Conservation (phyloP, 37 sponge, comb jelly and placozoan genomes). For the Aplysina aerophoba region DNA sequence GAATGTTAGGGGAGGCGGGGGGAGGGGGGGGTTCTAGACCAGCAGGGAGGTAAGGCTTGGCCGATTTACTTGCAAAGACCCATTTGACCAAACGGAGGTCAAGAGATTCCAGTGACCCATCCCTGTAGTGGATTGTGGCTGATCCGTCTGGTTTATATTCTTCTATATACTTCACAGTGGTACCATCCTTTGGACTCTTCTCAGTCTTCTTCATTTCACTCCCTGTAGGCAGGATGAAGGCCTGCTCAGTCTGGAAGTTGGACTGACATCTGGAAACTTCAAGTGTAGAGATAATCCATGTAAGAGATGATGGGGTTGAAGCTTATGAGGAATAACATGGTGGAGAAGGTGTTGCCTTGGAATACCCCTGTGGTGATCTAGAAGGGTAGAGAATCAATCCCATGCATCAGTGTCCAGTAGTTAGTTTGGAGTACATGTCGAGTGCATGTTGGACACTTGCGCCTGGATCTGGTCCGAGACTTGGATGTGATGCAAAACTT, state of each 20-base stretch:
- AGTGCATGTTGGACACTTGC: too few relatives aligned
- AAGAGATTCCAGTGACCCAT: background rate
- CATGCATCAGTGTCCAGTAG: too few relatives aligned
- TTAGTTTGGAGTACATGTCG: too few relatives aligned
- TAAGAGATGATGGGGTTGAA: slow-evolving; percentile 12
- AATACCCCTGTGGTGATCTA: slow-evolving; percentile 4
- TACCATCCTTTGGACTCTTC: slow-evolving; percentile 5
- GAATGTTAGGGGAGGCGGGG: too few relatives aligned
- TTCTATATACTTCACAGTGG: background rate
- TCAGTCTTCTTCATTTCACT: background rate
- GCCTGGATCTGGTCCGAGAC: slow-evolving; percentile 38
- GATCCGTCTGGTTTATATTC: background rate
- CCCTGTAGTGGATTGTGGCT: background rate
- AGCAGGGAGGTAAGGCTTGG: too few relatives aligned
- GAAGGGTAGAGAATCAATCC: too few relatives aligned
- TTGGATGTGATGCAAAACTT: background rate
- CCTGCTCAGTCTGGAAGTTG: background rate
- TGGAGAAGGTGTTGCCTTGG: slow-evolving; percentile 37
- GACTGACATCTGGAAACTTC: background rate
- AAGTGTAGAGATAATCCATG: background rate
- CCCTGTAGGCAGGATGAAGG: background rate
- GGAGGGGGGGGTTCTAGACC: too few relatives aligned
- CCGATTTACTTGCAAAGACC: too few relatives aligned
- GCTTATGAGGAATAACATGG: slow-evolving; percentile 16
- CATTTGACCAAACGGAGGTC: background rate